These are phyloP conservation scores for Drosophila sucinea DNA, from an alignment of 1,140 invertebrate genomes.

Conservation along the genomic window DNA sequence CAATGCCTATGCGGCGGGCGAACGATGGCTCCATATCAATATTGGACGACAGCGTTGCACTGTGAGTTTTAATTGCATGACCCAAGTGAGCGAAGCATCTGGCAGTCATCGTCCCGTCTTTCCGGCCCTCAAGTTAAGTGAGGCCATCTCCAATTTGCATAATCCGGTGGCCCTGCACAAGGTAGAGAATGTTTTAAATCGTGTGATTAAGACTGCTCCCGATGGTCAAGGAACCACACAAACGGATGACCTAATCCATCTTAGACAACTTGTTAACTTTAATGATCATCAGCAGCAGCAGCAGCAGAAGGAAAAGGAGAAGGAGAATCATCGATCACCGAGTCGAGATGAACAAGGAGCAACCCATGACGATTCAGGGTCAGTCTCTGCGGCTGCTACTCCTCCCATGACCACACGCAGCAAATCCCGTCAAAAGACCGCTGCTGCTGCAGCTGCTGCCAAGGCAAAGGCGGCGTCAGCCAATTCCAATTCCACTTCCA, in stretches of 20 bases:
- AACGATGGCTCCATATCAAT: constrained; percentile 88
- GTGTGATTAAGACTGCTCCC: constrained; percentile 43
- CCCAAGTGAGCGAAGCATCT: constrained; percentile 92
- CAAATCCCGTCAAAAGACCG: constrained; percentile 61
- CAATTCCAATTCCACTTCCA: neutral
- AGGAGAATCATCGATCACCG: neutral
- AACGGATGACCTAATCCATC: constrained; percentile 46
- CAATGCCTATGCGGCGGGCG: constrained; percentile 91
- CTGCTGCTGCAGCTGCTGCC: constrained; percentile 50
- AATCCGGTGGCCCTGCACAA: constrained; percentile 37
- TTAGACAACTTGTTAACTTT: constrained; percentile 56
- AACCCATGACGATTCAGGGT: neutral
- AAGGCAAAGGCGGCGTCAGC: constrained; percentile 37
- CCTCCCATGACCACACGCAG: constrained; percentile 64
- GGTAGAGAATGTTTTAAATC: constrained; percentile 55
- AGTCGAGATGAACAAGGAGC: neutral
- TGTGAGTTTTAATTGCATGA: constrained; percentile 92
- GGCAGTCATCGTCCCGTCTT: constrained; percentile 93
- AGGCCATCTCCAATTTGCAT: constrained; percentile 58
- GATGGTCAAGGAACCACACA: constrained; percentile 52
- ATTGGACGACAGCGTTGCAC: constrained; percentile 91
- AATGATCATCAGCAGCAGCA: constrained; percentile 34
- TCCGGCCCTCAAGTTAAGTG: constrained; percentile 85
- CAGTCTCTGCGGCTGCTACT: neutral
- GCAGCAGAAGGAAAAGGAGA: neutral